Evolutionary conservation across 2,797 vertebrate species (phyloP), one percentile per base, ranked within the genome.

Genomic region (Cuniculus paca): DNA sequence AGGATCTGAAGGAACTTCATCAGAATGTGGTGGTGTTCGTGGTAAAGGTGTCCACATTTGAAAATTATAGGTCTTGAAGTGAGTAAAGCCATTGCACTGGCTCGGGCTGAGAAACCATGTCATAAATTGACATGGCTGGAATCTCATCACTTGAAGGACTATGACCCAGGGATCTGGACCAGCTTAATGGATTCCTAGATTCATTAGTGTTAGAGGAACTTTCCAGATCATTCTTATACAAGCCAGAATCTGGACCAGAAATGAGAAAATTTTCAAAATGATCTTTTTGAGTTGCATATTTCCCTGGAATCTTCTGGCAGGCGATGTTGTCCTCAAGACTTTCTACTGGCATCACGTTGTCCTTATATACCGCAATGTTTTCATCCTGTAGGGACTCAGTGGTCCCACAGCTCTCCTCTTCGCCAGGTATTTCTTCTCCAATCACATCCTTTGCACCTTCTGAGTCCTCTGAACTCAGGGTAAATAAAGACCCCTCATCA

Each of bases 401-500:
- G 36, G 63, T 5, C 1, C 79, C 42, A 13, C 14, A 0, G 7
- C n/a, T 92, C 45, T 96, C 77, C 36, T 96, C 78, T 10, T 81
- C 50, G 0, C 10, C 34, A 2, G 2, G 10, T 2, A 60, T 13
- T 58, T 94, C 81, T 6, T 61, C 96, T 10, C 78, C 54, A 2
- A 5, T 16, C 26, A 7, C 36, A 3, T 77, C 85, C 84, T 81
- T 61, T n/a, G 92, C 72, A 19, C 36, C 94, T 16, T 98, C 97
- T 45, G 96, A 98, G 3, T 96, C 98, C 0, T 50, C 91, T 5
- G 98, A 98, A 26, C 98, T 98, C 48, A 98, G 61, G 54, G 98
- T 98, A 86, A 99, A 99, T 4, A 97, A 63, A 70, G 96, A 97
- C 6, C 98, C 98, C 94, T 98, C 98, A 4, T 98, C 96, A 2